Evolutionary conservation across 2,797 vertebrate genomes (phyloP), one percentile per base, ranked within the genome.

Genomic region (Heliangelus exortis): DNA sequence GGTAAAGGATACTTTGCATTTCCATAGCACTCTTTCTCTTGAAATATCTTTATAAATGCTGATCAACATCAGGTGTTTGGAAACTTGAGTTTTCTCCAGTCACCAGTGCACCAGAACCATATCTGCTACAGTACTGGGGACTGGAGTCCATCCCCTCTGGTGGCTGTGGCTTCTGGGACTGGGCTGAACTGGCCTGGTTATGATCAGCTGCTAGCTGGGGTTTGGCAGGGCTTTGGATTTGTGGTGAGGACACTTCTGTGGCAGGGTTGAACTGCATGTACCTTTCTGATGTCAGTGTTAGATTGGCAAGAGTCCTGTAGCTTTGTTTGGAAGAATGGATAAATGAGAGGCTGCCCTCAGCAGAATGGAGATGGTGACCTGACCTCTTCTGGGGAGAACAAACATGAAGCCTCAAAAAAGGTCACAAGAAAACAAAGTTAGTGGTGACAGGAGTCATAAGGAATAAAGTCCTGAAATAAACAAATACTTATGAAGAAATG

Each of bases 11-110:
- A 71, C 12, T 72, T 87, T 29, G 12, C 29, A 90, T 34, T 71
- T 82, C n/a, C 12, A 29, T 43, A 72, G n/a, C 33, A 41, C 62
- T 92, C 88, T 93, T 76, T 61, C 34, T 55, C 84, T 74, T 84
- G 45, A 92, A 57, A 68, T 89, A 91, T 9, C 48, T 89, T 93
- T 89, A 67, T 34, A 93, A 88, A 74, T 57, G 33, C 3, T 53
- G 53, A 34, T n/a, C 53, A 82, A 47, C 4, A 31, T 41, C n/a
- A 61, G 31, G 53, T 90, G 17, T 53, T 88, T 83, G 59, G n/a
- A 89, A 77, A 84, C 7, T 5, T 8, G 34, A 19, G 5, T 48
- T 91, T 23, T 51, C 54, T 85, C 45, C n/a, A 26, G 53, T 55
- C 26, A 25, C 18, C 33, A 5, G 43, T 47, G 25, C 57, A 57